Conservation (phyloP, 2,888 invertebrate species). For the Volucella inflata region DNA sequence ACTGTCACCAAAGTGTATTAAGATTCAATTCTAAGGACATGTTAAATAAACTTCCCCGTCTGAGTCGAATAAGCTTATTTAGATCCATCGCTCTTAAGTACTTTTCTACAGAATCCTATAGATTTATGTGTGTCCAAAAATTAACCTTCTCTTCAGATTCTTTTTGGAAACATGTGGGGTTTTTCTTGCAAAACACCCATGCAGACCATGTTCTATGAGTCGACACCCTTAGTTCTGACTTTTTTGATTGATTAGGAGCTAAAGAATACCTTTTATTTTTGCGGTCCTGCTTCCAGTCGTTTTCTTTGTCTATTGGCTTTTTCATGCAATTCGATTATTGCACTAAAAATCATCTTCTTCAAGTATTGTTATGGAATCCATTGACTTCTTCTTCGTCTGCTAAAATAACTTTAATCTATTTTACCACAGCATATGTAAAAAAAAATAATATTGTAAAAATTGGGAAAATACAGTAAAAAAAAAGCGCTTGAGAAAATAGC, state of each 20-base stretch:
- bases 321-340: conserved; percentile 1
- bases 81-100: neutral
- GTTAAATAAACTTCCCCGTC: neutral
- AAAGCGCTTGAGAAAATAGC: no score
- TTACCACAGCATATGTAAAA: no score
- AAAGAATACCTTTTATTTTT: neutral
- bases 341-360: neutral
- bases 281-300: no score
- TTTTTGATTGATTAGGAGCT: neutral
- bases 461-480: no score
- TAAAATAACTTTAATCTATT: no score
- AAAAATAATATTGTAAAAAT: no score
- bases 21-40: neutral
- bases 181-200: conserved; percentile 3
- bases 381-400: no score
- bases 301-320: neutral
- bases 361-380: neutral
- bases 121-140: no score
- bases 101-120: no score
- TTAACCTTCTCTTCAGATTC: conserved; percentile 2
- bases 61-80: neutral
- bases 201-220: conserved; percentile 9
- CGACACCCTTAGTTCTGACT: neutral
- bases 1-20: neutral
- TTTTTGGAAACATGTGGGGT: conserved; percentile 13